Evolutionary conservation across 2,113 vertebrate genomes (phyloP), one percentile per base, ranked within the genome.

Genomic region (Colius striatus): DNA sequence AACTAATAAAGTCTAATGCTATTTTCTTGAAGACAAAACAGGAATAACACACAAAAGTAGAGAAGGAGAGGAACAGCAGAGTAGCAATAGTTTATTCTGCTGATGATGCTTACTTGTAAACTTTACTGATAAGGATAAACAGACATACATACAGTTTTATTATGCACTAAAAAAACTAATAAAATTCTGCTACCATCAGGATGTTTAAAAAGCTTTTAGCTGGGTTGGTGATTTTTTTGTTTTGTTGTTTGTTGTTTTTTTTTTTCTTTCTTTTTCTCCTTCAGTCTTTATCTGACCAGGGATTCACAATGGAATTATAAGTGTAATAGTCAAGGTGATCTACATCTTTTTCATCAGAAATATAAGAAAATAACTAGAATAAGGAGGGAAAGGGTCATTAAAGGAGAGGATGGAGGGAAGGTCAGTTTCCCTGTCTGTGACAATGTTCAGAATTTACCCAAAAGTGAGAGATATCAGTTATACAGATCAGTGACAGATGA

Each of bases 1-100:
- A 68, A 71, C 57, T 87, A 74, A 84, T 93, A 82, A 87, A 94
- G 45, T 68, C 66, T 90, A 91, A 76, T 87, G 70, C 4, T 92
- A 63, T 87, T 96, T 96, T 80, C 53, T 57, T 75, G 48, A 89
- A 90, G 71, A 87, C 22, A 89, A 84, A 89, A 63, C 15, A 79
- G 50, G 36, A 88, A 83, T 73, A 90, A 86, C 45, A 53, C 22
- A 65, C 25, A 34, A 53, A 87, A 91, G 32, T 27, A 11, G 30
- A 38, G 23, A 75, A 60, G 0, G 2, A 87, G 54, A 67, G 50
- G 38, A 94, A 75, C 29, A 43, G 16, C 23, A 26, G 11, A 75
- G 34, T 30, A 66, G 34, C 68, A 91, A 38, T 34, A 51, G 23
- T 53, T 87, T 27, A 87, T 90, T 50, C 34, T 85, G 29, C 19